A percentile compares a stretch with the other conserved stretches of the same genome.
These are phyloP conservation scores for Eubasilissa regina DNA, from an alignment of 1,140 invertebrate genomes.

Conservation along the genomic window DNA sequence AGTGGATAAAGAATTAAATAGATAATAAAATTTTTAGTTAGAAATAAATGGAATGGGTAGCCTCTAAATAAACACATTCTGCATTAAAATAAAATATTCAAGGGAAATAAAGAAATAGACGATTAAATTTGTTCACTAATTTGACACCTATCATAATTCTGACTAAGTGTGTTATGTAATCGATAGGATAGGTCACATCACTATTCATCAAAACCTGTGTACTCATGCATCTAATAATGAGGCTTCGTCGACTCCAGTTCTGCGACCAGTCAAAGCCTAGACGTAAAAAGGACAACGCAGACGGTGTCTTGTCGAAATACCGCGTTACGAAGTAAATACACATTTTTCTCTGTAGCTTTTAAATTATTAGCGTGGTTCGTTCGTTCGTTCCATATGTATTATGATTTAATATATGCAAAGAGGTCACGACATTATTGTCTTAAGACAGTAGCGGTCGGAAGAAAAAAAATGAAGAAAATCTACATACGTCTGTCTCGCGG, in stretches of 20 bases:
- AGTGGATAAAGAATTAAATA: too few species aligned
- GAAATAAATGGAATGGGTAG: too few species aligned
- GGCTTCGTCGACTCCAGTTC: background rate
- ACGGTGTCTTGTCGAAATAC: background rate
- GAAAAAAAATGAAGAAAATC: background rate
- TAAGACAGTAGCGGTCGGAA: slow-evolving; percentile 20
- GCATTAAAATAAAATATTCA: too few species aligned
- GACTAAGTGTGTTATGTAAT: slow-evolving; percentile 1
- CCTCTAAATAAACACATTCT: too few species aligned
- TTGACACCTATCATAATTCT: too few species aligned
- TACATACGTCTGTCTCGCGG: background rate
- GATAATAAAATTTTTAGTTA: too few species aligned
- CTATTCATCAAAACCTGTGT: background rate
- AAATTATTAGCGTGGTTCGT: background rate
- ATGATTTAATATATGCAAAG: slow-evolving; percentile 33
- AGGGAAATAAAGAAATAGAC: too few species aligned
- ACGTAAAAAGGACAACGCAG: background rate
- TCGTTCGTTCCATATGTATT: background rate
- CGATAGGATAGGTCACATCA: background rate
- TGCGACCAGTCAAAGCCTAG: background rate
- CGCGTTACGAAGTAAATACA: background rate
- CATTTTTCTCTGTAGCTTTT: background rate
- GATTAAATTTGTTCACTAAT: too few species aligned
- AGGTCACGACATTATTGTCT: slow-evolving; percentile 35
- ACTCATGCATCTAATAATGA: background rate